phyloP scores from a whole-genome alignment of 2,113 vertebrate species.

The Tautogolabrus adspersus region DNA sequence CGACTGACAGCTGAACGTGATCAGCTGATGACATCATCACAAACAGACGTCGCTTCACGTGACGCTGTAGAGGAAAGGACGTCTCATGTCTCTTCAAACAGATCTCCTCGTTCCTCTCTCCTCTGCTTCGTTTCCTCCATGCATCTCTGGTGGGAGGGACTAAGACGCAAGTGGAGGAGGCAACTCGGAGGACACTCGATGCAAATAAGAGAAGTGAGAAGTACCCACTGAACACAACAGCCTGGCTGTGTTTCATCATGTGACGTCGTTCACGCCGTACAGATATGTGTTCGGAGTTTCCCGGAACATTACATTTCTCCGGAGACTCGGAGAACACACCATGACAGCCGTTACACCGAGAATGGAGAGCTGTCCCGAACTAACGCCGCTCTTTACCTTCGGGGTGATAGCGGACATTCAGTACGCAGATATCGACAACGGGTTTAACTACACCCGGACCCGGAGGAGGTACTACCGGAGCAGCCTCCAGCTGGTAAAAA shows the following conservation, averaged over 20 bases:
- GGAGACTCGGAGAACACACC: neutral
- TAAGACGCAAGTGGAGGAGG: no score
- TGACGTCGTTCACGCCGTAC: neutral
- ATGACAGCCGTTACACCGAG: neutral
- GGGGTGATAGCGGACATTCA: slow-evolving; percentile 93
- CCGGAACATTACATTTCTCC: neutral
- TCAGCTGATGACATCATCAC: no score
- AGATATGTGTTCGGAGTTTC: neutral
- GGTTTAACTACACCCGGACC: slow-evolving; percentile 81
- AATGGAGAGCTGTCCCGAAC: slow-evolving; percentile 75
- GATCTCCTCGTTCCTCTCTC: no score
- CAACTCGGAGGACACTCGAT: no score
- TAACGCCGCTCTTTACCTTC: slow-evolving; percentile 84
- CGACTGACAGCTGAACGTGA: no score
- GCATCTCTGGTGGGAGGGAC: no score
- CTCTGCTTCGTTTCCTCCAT: no score
- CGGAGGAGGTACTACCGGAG: slow-evolving; percentile 88
- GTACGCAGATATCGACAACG: slow-evolving; percentile 91
- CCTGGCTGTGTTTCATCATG: slow-evolving; percentile 15
- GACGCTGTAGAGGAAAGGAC: no score
- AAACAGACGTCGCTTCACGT: no score
- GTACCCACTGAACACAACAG: no score
- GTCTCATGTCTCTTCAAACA: no score
- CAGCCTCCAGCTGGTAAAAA: slow-evolving; percentile 83
- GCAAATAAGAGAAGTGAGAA: no score